These are phyloP conservation scores for Thera obeliscata DNA, from an alignment of 2,888 invertebrate genomes.

Conservation along the genomic window DNA sequence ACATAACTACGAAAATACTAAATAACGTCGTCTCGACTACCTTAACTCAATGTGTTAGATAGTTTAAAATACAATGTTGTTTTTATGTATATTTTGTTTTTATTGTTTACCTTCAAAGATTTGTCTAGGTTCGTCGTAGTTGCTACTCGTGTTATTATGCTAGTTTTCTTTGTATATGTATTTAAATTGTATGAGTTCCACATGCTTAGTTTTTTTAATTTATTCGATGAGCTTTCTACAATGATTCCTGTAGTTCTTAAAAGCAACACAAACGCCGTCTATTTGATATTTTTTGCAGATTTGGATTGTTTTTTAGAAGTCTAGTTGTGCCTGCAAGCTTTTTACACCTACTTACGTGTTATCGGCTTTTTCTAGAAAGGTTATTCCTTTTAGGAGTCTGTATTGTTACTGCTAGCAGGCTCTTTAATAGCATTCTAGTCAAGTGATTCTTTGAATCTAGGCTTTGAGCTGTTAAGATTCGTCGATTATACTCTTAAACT, in stretches of 20 bases:
- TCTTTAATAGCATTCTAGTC: neutral
- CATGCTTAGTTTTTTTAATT: neutral
- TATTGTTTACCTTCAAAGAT: neutral
- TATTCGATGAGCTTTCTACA: neutral
- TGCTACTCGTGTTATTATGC: neutral
- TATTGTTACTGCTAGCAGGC: slow-evolving; percentile 4
- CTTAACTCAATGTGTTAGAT: slow-evolving; percentile 2
- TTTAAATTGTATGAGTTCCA: neutral
- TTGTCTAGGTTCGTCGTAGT: neutral
- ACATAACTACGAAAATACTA: slow-evolving; percentile 6
- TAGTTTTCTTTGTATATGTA: neutral
- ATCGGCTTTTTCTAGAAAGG: neutral
- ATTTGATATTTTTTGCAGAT: slow-evolving; percentile 12
- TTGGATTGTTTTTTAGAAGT: slow-evolving; percentile 2
- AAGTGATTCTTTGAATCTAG: neutral
- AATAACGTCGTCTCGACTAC: neutral
- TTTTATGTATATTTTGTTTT: neutral
- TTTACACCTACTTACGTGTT: neutral
- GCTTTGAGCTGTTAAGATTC: too few relatives aligned
- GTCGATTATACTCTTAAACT: neutral
- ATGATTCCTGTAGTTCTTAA: neutral
- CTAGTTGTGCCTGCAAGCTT: slow-evolving; percentile 15
- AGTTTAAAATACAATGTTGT: neutral
- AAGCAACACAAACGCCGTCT: neutral
- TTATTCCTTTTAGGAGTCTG: neutral